phyloP scores from a whole-genome alignment of 1,140 invertebrate genomes.

The Zaprionus camerounensis region DNA sequence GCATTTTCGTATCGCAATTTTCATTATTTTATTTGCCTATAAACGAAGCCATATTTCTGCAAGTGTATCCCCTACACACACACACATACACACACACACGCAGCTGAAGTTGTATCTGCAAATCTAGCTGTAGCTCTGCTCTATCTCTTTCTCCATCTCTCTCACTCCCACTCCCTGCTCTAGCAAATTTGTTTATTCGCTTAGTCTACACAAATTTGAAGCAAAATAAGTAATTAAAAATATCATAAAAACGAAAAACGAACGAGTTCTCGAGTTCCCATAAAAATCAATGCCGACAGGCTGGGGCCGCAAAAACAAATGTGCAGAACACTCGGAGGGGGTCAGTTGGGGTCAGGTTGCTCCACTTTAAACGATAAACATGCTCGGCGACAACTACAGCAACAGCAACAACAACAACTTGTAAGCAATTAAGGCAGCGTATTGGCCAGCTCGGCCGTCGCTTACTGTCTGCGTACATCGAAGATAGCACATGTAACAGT shows the following conservation, averaged over 20 bases:
- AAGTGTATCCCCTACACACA: constrained; percentile 45
- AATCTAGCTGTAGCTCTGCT: constrained; percentile 8
- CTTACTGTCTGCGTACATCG: constrained; percentile 33
- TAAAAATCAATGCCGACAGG: constrained; percentile 79
- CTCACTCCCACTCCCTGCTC: neutral
- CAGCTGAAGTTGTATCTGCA: constrained; percentile 28
- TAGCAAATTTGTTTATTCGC: constrained; percentile 67
- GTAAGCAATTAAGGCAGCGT: constrained; percentile 79
- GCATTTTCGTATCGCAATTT: constrained; percentile 78
- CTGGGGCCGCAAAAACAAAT: constrained; percentile 56
- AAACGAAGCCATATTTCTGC: constrained; percentile 81
- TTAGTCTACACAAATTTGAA: constrained; percentile 70
- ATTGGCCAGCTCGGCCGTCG: constrained; percentile 49
- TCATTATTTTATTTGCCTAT: constrained; percentile 84
- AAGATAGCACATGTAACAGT: constrained; percentile 20
- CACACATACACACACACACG: constrained; percentile 8
- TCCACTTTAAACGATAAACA: constrained; percentile 78
- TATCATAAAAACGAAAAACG: constrained; percentile 61
- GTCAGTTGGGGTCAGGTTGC: constrained; percentile 63
- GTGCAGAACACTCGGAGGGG: constrained; percentile 18
- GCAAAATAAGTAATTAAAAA: constrained; percentile 83
- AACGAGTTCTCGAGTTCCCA: constrained; percentile 20
- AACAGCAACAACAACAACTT: constrained; percentile 68
- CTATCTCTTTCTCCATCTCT: neutral
- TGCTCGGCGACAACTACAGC: constrained; percentile 56